A percentile compares a stretch with the other conserved stretches of the same genome.
phyloP scores from a whole-genome alignment of 2,888 invertebrate genomes.

The Aradus depressus region DNA sequence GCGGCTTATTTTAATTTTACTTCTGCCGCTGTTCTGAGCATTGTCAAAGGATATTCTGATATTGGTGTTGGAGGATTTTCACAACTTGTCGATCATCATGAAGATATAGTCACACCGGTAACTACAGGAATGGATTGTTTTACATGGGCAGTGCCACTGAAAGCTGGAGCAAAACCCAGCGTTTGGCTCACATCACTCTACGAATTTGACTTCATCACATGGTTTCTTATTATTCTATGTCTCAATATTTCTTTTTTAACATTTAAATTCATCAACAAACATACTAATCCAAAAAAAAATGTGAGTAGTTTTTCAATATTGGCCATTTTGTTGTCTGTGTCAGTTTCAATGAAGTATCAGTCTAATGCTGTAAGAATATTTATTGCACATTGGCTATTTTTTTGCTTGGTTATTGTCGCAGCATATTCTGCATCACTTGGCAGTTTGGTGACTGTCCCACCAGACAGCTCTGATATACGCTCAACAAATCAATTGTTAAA shows the following conservation, averaged over 20 bases:
- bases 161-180: slow-evolving; percentile 30
- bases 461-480: slow-evolving; percentile 29
- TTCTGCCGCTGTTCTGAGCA: slow-evolving; percentile 9
- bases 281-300: slow-evolving; percentile 3
- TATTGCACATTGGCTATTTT: slow-evolving; percentile 30
- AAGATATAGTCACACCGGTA: slow-evolving; percentile 27
- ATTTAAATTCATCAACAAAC: slow-evolving; percentile 1
- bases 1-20: slow-evolving; percentile 22
- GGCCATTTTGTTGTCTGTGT: slow-evolving; percentile 27
- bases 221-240: slow-evolving; percentile 28
- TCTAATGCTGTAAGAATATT: slow-evolving; percentile 27
- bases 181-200: slow-evolving; percentile 31
- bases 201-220: slow-evolving; percentile 29
- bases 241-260: slow-evolving; percentile 15
- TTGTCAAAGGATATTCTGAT: slow-evolving; percentile 25
- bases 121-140: slow-evolving; percentile 32
- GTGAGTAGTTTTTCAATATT: slow-evolving; percentile 23
- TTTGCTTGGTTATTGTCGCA: slow-evolving; percentile 28
- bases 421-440: slow-evolving; percentile 29
- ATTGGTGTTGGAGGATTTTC: slow-evolving; percentile 32
- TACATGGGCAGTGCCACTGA: slow-evolving; percentile 32
- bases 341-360: slow-evolving; percentile 26
- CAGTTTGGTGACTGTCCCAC: slow-evolving; percentile 32
- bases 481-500: slow-evolving; percentile 27
- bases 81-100: slow-evolving; percentile 29